A percentile compares a stretch with the other conserved stretches of the same genome.
These are phyloP conservation scores for Drosophila sechellia DNA, from an alignment of 1,140 invertebrate genomes.

Conservation along the genomic window DNA sequence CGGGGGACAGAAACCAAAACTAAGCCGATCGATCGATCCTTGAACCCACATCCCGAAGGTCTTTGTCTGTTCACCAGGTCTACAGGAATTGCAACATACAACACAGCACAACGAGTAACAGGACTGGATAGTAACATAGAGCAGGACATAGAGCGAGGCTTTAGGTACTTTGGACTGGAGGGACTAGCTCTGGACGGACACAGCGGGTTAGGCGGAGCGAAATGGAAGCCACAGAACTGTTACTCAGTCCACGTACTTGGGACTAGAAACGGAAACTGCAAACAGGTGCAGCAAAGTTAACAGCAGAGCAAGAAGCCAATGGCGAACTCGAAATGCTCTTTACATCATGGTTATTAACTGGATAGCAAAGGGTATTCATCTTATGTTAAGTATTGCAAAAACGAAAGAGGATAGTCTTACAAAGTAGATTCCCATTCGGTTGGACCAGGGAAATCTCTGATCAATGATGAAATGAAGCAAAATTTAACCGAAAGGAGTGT, in stretches of 20 bases:
- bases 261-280: conserved; percentile 20
- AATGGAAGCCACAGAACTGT: conserved; percentile 8
- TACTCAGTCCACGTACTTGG: not conserved
- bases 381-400: not conserved
- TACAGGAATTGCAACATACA: conserved; percentile 35
- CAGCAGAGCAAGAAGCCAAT: conserved; percentile 5
- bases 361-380: not conserved
- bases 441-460: not conserved
- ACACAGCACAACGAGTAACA: conserved; percentile 42
- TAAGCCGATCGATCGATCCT: conserved; percentile 41
- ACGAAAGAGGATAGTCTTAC: too few relatives aligned
- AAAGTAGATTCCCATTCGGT: not conserved
- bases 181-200: not conserved
- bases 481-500: not conserved
- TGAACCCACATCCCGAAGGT: conserved; percentile 6
- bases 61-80: not conserved
- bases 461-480: not conserved
- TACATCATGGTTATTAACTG: not conserved
- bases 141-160: conserved; percentile 2
- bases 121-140: conserved; percentile 27
- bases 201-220: conserved; percentile 20
- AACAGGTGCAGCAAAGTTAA: conserved; percentile 5
- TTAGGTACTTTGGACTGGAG: conserved; percentile 5
- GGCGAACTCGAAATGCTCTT: conserved; percentile 24
- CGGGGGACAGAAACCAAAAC: conserved; percentile 8